Evolutionary conservation across 2,797 vertebrate species (phyloP).

Genomic region (Chanos chanos): DNA sequence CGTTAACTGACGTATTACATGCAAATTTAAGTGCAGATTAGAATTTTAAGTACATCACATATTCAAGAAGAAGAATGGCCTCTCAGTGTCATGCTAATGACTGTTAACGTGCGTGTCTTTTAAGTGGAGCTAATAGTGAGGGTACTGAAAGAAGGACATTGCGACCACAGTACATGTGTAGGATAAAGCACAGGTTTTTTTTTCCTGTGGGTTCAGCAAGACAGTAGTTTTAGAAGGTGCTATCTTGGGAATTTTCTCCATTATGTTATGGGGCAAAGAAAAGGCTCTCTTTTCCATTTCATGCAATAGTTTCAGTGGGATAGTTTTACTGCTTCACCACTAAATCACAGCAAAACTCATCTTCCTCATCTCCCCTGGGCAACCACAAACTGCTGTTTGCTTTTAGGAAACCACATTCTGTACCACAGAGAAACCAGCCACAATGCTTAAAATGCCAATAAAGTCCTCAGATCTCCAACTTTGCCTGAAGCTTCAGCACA

Average conservation of each 20-base stretch:
- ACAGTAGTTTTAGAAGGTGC: slow-evolving; percentile 8
- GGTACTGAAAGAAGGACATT: too few relatives aligned
- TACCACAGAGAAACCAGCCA: slow-evolving; percentile 37
- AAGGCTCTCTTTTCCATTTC: slow-evolving; percentile 37
- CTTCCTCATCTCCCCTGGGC: slow-evolving; percentile 9
- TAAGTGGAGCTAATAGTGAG: too few relatives aligned
- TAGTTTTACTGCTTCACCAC: slow-evolving; percentile 38
- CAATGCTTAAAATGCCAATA: slow-evolving; percentile 25
- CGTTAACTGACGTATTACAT: too few relatives aligned
- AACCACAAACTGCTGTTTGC: slow-evolving; percentile 35
- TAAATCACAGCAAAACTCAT: slow-evolving; percentile 41
- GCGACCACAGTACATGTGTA: too few relatives aligned
- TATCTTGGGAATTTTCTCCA: slow-evolving; percentile 12
- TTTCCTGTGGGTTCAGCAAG: neutral
- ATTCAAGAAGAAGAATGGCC: too few relatives aligned
- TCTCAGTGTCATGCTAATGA: too few relatives aligned
- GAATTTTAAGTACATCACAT: too few relatives aligned
- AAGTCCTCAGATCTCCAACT: slow-evolving; percentile 6
- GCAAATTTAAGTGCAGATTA: too few relatives aligned
- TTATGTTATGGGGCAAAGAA: slow-evolving; percentile 32
- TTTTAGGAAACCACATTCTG: slow-evolving; percentile 43
- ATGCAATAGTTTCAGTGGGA: slow-evolving; percentile 26
- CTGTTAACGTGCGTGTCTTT: too few relatives aligned
- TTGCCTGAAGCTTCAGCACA: slow-evolving; percentile 3
- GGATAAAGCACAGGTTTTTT: slow-evolving; percentile 26